phyloP scores from a whole-genome alignment of 1,140 invertebrate species.

The Lordiphosa collinella region DNA sequence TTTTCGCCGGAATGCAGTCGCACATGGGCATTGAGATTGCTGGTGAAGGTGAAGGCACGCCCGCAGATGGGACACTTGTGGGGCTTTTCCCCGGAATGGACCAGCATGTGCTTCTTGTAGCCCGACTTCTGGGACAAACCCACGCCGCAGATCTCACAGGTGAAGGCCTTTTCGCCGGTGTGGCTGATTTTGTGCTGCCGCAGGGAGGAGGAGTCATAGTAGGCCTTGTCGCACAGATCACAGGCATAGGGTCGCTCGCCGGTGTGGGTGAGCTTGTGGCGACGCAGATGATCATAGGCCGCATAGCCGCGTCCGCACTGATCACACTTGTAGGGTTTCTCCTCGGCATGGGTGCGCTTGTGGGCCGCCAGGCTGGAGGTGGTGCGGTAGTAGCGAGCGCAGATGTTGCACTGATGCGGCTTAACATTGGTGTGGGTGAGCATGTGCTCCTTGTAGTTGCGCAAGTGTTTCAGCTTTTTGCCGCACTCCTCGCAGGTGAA shows the following conservation, averaged over 20 bases:
- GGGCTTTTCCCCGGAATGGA: constrained; percentile 72
- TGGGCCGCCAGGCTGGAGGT: constrained; percentile 68
- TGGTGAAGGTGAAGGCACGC: constrained; percentile 70
- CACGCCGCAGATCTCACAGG: constrained; percentile 76
- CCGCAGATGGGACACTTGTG: constrained; percentile 70
- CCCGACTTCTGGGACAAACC: constrained; percentile 75
- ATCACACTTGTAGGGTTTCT: constrained; percentile 59
- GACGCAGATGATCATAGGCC: constrained; percentile 46
- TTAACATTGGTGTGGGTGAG: constrained; percentile 66
- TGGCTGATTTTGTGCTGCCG: constrained; percentile 73
- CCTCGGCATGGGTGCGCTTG: constrained; percentile 62
- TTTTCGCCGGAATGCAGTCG: constrained; percentile 86
- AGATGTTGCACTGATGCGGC: constrained; percentile 61
- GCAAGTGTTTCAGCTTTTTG: constrained; percentile 62
- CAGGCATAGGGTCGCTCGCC: constrained; percentile 66
- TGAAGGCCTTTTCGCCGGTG: constrained; percentile 70
- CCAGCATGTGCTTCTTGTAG: constrained; percentile 77
- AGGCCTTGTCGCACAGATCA: constrained; percentile 69
- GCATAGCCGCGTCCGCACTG: constrained; percentile 55
- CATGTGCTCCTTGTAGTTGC: constrained; percentile 74
- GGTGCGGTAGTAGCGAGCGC: constrained; percentile 70
- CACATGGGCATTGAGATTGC: constrained; percentile 80
- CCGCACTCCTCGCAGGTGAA: constrained; percentile 57
- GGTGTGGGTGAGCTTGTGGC: constrained; percentile 63
- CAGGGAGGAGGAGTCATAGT: constrained; percentile 71